A percentile compares a stretch with the other conserved stretches of the same genome.
These are phyloP conservation scores for Macropus fuliginosus DNA, from an alignment of 2,797 vertebrate species.

Conservation along the genomic window DNA sequence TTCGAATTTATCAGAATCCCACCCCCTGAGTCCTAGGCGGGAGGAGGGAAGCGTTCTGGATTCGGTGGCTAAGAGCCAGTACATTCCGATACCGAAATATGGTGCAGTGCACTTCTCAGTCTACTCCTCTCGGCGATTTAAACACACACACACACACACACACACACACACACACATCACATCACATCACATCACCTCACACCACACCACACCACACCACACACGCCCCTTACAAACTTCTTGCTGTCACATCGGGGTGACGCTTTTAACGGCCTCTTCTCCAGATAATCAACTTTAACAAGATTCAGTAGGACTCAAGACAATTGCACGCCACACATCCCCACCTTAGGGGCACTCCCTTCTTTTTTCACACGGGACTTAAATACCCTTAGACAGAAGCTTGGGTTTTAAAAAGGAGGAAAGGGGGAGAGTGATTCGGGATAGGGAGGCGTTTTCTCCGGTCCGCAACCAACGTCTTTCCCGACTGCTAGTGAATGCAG, in stretches of 20 bases:
- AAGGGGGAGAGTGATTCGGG: neutral
- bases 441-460: neutral
- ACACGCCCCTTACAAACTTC: slow-evolving; percentile 70
- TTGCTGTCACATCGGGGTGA: slow-evolving; percentile 62
- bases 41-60: slow-evolving; percentile 49
- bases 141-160: neutral
- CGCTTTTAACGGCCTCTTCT: slow-evolving; percentile 33
- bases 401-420: neutral
- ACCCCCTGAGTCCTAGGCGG: slow-evolving; percentile 17
- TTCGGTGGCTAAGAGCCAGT: slow-evolving; percentile 39
- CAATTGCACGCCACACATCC: slow-evolving; percentile 21
- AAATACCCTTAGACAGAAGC: neutral
- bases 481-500: slow-evolving; percentile 62
- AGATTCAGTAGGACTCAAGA: slow-evolving; percentile 28
- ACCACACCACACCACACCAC: neutral
- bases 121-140: neutral
- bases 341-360: neutral
- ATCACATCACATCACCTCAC: no score
- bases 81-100: slow-evolving; percentile 70
- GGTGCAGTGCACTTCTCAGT: slow-evolving; percentile 69
- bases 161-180: neutral
- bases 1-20: slow-evolving; percentile 71
- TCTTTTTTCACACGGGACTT: slow-evolving; percentile 15
- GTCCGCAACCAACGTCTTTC: slow-evolving; percentile 48
- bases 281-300: slow-evolving; percentile 76